Percentiles rank a stretch among this genome's conserved stretches.
phyloP scores from a whole-genome alignment of 1,140 invertebrate genomes.

The Aphaenogaster ashmeadi region DNA sequence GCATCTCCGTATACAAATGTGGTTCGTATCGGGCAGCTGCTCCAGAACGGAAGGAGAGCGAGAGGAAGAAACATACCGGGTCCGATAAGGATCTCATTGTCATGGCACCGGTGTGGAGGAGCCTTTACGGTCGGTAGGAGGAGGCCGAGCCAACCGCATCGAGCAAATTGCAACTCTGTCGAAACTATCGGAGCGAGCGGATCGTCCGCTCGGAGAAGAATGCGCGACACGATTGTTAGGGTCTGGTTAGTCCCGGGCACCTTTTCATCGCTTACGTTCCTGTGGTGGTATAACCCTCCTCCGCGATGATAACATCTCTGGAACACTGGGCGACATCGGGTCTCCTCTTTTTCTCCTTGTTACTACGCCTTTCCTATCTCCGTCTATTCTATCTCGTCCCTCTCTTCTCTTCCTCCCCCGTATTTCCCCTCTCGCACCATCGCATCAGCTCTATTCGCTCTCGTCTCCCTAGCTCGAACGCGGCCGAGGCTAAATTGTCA shows the following conservation, averaged over 20 bases:
- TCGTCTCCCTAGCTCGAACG: slow-evolving; percentile 79
- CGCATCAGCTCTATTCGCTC: slow-evolving; percentile 18
- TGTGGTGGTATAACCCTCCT: slow-evolving; percentile 70
- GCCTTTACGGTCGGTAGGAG: slow-evolving; percentile 47
- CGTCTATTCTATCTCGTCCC: slow-evolving; percentile 1
- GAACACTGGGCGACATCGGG: slow-evolving; percentile 69
- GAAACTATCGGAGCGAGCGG: slow-evolving; percentile 76
- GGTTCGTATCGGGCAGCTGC: slow-evolving; percentile 64
- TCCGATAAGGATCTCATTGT: slow-evolving; percentile 72
- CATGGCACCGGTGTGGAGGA: slow-evolving; percentile 61
- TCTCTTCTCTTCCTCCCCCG: neutral
- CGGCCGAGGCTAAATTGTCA: slow-evolving; percentile 83
- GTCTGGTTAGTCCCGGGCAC: slow-evolving; percentile 70
- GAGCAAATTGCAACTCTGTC: slow-evolving; percentile 81
- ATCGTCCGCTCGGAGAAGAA: slow-evolving; percentile 70
- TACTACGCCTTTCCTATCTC: slow-evolving; percentile 19
- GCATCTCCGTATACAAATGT: slow-evolving; percentile 50
- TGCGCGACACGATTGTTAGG: slow-evolving; percentile 76
- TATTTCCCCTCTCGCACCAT: neutral
- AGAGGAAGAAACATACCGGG: slow-evolving; percentile 56
- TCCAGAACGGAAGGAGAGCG: slow-evolving; percentile 23
- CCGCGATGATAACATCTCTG: slow-evolving; percentile 74
- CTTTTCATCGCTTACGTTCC: slow-evolving; percentile 74
- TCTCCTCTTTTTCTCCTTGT: slow-evolving; percentile 39
- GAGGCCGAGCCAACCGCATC: slow-evolving; percentile 56